These are phyloP conservation scores for Acropternis orthonyx DNA, from an alignment of 2,797 vertebrate species.

Conservation along the genomic window DNA sequence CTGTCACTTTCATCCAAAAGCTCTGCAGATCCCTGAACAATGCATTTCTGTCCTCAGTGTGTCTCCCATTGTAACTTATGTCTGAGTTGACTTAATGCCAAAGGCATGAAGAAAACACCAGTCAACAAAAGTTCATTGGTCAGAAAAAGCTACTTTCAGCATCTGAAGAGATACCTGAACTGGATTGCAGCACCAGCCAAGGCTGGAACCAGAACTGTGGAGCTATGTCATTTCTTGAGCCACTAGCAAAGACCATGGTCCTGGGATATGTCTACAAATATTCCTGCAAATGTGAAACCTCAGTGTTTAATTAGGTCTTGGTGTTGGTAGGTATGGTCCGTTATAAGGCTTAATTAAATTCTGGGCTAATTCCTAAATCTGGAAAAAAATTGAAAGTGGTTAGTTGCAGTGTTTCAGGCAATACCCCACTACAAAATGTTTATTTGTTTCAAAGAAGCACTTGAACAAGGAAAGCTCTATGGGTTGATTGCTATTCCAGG, in stretches of 20 bases:
- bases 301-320: not conserved
- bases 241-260: not conserved
- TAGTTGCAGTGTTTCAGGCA: not conserved
- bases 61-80: not conserved
- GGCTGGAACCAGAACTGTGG: not conserved
- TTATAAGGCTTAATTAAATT: not conserved
- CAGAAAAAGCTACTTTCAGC: not conserved
- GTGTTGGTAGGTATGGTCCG: not conserved
- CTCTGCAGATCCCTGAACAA: not conserved
- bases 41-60: not conserved
- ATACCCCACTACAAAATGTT: not conserved
- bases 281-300: not conserved
- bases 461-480: not conserved
- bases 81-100: not conserved
- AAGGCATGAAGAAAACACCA: not conserved
- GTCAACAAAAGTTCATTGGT: not conserved
- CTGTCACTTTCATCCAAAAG: not conserved
- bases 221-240: not conserved
- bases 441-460: not conserved
- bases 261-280: not conserved
- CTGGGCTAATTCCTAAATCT: not conserved
- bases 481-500: not conserved
- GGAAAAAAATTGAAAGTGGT: not conserved
- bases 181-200: not conserved
- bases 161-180: not conserved